A percentile compares a stretch with the other conserved stretches of the same genome.
Conservation (phyloP, 2,888 invertebrate species). For the Nasonia oneida region DNA sequence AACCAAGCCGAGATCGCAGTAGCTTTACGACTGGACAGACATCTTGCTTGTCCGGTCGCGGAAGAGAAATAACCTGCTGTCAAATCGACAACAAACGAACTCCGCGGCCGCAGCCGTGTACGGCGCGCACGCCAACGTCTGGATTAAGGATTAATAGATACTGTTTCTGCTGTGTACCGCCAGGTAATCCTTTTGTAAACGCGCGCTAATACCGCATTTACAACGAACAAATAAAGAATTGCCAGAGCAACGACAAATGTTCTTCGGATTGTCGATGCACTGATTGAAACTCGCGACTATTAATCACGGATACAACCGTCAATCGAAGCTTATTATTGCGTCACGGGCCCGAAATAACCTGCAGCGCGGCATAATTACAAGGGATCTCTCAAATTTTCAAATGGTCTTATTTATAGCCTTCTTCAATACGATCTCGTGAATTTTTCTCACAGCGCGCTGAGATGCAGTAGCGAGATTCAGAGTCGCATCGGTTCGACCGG, state of each 20-base stretch:
- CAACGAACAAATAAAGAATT: background rate
- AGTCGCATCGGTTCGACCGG: background rate
- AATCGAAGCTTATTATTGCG: no score
- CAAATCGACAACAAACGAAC: constrained; percentile 4
- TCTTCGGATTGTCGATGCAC: background rate
- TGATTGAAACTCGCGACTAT: background rate
- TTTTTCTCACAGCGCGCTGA: background rate
- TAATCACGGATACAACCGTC: background rate
- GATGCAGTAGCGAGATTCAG: background rate
- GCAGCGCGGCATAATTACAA: no score
- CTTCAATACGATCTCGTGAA: background rate
- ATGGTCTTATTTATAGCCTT: background rate
- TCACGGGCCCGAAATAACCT: no score
- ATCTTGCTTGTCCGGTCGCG: constrained; percentile 8
- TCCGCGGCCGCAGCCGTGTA: background rate
- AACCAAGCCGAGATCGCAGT: background rate
- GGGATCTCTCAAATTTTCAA: no score
- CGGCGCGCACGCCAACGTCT: background rate
- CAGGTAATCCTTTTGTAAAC: background rate
- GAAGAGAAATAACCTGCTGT: constrained; percentile 9
- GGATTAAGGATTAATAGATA: background rate
- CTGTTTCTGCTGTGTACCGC: background rate
- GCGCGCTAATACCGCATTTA: background rate
- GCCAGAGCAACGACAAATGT: background rate
- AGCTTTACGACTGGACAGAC: background rate